Base-by-base conservation (phyloP, 2,888 invertebrate genomes). In the Chelonus formosanus region DNA sequence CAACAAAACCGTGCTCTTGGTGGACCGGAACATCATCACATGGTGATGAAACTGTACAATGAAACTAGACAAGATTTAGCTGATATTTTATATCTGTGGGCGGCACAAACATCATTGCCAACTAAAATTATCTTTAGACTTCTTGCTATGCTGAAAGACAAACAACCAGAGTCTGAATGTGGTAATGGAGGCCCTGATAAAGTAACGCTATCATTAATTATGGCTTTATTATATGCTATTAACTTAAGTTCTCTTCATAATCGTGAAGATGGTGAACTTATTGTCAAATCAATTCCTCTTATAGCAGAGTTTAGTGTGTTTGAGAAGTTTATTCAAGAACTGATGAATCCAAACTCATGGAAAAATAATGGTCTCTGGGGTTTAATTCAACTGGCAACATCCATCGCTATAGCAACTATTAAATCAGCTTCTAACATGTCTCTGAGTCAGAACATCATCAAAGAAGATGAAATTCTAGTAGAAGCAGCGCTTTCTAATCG, bases 1-100 rank as follows among this genome's bases (percentile, higher is more conserved):
- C 94, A 96, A 78, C 89, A 89, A 76, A 95, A 96, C 85, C 87
- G 96, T 56, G 98, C 97, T 0, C 85, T 98, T 43, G 98, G 97
- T 4, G 92, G 94, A 8, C 90, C 92, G 5, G 89, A 90, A 72
- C 96, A 98, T 84, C 89, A 94, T 74, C 90, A 92, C 63, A 91
- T 92, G 83, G 90, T 95, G 0, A 85, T 90, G 58, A 90, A 91
- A 76, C 85, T 94, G 52, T 94, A 92, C 76, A 89, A 91, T 68
- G 91, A 91, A 65, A 93, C 93, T 50, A 89, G 92, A 79, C 88
- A 88, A 70, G 86, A 88, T 31, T 80, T 94, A 58, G 91, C 93
- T 1, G 92, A 93, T 77, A 89, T 91, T 64, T 84, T 95, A 5
- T 94, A 91, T 80, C 88, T 91, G 74, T 91, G 91, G 90, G 88